These are phyloP conservation scores for Corythornis madagascariensis DNA, from an alignment of 2,113 vertebrate genomes.

Conservation along the genomic window DNA sequence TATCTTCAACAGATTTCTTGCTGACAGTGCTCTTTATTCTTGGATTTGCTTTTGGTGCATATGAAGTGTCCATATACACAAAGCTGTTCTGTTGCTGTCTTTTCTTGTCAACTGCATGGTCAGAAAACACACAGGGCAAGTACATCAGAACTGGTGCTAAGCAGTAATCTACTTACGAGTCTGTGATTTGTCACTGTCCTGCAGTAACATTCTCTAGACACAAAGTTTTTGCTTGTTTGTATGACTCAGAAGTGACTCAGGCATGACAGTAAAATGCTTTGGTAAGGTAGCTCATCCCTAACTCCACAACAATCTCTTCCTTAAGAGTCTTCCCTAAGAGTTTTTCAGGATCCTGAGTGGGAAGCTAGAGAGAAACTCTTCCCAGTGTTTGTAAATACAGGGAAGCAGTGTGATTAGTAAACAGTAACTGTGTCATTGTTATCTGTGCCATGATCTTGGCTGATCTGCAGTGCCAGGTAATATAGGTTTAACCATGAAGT, in stretches of 20 bases:
- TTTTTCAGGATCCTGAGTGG: neutral
- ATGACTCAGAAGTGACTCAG: neutral
- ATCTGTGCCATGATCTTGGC: neutral
- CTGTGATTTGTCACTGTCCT: neutral
- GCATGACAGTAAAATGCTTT: neutral
- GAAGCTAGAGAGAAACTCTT: neutral
- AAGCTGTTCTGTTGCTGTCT: neutral
- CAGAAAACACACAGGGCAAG: neutral
- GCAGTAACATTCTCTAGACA: neutral
- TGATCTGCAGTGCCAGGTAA: neutral
- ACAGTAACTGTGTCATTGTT: neutral
- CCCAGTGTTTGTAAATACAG: neutral
- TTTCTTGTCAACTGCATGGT: fast-evolving
- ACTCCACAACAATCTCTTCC: neutral
- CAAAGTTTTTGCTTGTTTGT: neutral
- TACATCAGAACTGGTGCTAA: neutral
- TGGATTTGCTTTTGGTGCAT: fast-evolving
- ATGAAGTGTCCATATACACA: neutral
- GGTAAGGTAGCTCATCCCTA: neutral
- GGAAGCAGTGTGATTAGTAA: neutral
- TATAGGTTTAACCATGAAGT: neutral
- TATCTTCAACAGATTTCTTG: neutral
- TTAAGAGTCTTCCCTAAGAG: neutral
- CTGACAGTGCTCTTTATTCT: neutral
- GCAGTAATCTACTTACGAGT: neutral